phyloP scores from a whole-genome alignment of 2,113 vertebrate genomes.

The Colinus virginianus region DNA sequence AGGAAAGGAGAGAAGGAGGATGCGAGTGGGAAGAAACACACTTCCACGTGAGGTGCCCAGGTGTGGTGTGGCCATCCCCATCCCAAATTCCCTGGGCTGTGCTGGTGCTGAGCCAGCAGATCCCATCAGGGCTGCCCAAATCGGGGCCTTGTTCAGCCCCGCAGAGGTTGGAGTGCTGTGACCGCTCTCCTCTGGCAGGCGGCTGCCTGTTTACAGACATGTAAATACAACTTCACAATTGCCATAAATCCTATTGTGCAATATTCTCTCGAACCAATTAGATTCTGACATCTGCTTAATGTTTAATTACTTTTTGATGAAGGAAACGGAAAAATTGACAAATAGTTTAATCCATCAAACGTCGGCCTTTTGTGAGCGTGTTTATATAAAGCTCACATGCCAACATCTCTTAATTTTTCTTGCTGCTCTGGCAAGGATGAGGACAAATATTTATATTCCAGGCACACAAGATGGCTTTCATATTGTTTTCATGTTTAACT shows the following conservation, averaged over 20 bases:
- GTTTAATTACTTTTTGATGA: slow-evolving; percentile 75
- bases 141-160: fast-evolving
- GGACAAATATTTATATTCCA: slow-evolving; percentile 84
- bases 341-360: slow-evolving; percentile 78
- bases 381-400: slow-evolving; percentile 82
- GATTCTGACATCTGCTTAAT: slow-evolving; percentile 65
- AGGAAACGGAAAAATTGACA: slow-evolving; percentile 82
- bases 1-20: not conserved
- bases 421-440: slow-evolving; percentile 75
- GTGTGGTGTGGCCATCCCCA: not conserved
- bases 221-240: not conserved
- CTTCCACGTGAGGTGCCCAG: not conserved
- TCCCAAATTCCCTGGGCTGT: fast-evolving
- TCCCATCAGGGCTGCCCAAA: not conserved
- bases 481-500: slow-evolving; percentile 71
- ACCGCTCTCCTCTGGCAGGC: not conserved
- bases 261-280: slow-evolving; percentile 43
- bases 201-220: slow-evolving; percentile 4
- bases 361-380: slow-evolving; percentile 72
- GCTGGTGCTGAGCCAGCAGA: fast-evolving
- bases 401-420: slow-evolving; percentile 78
- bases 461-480: slow-evolving; percentile 75
- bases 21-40: not conserved
- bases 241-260: slow-evolving; percentile 41
- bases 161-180: not conserved